Percentiles rank a stretch among this genome's conserved stretches.
Conservation (phyloP, 2,113 vertebrate genomes). For the Zosterops pallidus region DNA sequence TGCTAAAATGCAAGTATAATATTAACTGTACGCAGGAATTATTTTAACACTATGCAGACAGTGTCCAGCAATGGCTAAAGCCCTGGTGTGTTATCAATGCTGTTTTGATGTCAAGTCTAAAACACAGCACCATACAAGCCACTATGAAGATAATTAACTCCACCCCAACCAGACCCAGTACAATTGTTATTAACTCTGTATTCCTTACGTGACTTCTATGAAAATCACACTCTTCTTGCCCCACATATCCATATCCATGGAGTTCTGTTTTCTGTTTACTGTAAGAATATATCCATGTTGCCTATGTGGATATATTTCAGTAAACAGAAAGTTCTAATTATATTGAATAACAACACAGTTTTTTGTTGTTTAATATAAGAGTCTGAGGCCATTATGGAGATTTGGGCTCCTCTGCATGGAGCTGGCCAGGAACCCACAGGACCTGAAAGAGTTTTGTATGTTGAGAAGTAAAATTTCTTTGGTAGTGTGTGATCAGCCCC, state of each 20-base stretch:
- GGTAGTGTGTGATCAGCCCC: not conserved
- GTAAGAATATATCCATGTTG: not conserved
- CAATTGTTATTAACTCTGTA: not conserved
- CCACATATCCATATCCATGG: not conserved
- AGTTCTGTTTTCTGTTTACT: not conserved
- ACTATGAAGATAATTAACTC: not conserved
- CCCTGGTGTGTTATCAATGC: not conserved
- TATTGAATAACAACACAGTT: not conserved
- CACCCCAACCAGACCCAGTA: not conserved
- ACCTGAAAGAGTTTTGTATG: not conserved
- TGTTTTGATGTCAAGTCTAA: not conserved
- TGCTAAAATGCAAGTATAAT: not conserved
- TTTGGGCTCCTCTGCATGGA: not conserved
- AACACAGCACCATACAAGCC: not conserved
- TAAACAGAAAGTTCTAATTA: not conserved
- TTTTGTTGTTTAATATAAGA: not conserved
- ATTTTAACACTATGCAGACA: not conserved
- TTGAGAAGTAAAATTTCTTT: not conserved
- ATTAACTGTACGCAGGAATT: not conserved
- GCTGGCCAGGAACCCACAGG: not conserved
- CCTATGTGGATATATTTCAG: not conserved
- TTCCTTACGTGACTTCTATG: not conserved
- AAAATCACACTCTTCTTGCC: not conserved
- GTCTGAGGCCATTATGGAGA: not conserved
- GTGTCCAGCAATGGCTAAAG: not conserved